Evolutionary conservation across 2,888 invertebrate genomes (phyloP).

Genomic region (Pecten maximus): DNA sequence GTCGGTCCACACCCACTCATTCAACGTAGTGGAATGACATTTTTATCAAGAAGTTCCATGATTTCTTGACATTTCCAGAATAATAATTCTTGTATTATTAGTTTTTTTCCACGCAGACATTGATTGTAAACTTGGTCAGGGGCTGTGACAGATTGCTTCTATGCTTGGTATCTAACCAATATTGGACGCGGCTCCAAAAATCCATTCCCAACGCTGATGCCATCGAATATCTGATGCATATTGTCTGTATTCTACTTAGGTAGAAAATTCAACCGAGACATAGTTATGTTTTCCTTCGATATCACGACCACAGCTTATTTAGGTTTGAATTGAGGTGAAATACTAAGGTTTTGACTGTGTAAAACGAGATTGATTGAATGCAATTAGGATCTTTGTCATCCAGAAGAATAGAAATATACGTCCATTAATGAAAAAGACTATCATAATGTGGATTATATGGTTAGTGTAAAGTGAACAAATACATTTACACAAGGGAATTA

Average conservation of each 20-base stretch:
- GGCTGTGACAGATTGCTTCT: neutral
- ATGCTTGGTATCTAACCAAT: neutral
- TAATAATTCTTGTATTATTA: neutral
- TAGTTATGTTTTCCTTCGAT: neutral
- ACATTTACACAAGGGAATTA: constrained; percentile 24
- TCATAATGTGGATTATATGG: neutral
- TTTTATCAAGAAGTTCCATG: constrained; percentile 19
- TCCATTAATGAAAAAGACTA: neutral
- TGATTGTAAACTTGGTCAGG: neutral
- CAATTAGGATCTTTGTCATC: neutral
- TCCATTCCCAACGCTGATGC: neutral
- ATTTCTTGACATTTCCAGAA: constrained; percentile 34
- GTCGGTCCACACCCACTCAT: neutral
- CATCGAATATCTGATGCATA: neutral
- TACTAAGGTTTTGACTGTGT: neutral
- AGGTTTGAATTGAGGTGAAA: neutral
- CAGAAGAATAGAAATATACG: neutral
- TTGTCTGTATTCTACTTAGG: constrained; percentile 25
- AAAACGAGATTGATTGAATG: neutral
- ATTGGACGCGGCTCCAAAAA: neutral
- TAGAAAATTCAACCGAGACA: neutral
- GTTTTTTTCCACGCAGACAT: neutral
- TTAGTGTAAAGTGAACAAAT: neutral
- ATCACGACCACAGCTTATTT: neutral
- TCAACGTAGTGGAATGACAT: constrained; percentile 16